phyloP scores from a whole-genome alignment of 2,113 vertebrate genomes.

The Charina bottae region DNA sequence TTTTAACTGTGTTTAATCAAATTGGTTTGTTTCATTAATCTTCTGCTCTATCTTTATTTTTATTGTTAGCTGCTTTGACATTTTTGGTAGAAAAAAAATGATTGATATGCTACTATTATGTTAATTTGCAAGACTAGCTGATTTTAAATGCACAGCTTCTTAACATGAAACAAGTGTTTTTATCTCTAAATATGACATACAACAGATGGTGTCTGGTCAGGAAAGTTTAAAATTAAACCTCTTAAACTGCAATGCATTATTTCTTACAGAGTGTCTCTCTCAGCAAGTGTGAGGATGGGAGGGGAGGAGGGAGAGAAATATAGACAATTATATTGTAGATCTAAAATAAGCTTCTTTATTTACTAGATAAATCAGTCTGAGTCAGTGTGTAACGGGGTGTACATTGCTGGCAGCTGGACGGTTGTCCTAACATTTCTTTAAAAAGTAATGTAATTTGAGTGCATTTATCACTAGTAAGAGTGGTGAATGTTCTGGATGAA shows the following conservation, averaged over 20 bases:
- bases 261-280: background rate
- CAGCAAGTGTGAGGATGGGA: background rate
- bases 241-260: conserved; percentile 37
- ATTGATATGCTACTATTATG: background rate
- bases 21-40: background rate
- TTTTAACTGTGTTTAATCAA: background rate
- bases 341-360: background rate
- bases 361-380: background rate
- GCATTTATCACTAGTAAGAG: background rate
- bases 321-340: background rate
- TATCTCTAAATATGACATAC: conserved; percentile 24
- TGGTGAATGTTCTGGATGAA: no score
- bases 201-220: conserved; percentile 56
- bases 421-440: background rate
- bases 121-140: background rate
- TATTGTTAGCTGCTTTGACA: background rate
- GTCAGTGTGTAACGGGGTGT: background rate
- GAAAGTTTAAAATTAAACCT: conserved; percentile 61
- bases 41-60: background rate
- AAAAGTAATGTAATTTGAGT: background rate
- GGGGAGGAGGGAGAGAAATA: background rate
- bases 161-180: background rate
- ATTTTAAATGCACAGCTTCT: background rate
- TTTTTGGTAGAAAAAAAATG: background rate
- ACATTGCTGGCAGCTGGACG: background rate